These are phyloP conservation scores for Chelidonichthys spinosus DNA, from an alignment of 2,797 vertebrate species.

Conservation along the genomic window DNA sequence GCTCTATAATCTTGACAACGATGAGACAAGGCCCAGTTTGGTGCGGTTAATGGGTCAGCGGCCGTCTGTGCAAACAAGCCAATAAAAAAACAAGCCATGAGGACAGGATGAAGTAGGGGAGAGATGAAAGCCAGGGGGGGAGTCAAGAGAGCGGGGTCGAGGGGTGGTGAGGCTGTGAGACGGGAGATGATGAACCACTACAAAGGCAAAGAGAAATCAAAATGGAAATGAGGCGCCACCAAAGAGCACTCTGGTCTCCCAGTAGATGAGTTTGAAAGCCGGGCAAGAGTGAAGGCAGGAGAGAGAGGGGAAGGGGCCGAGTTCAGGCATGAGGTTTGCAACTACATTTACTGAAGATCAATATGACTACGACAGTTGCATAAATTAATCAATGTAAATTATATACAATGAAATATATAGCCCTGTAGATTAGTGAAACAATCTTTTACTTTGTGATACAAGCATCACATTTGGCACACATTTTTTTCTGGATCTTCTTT, in stretches of 20 bases:
- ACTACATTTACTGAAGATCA: constrained; percentile 11
- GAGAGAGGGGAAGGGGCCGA: constrained; percentile 3
- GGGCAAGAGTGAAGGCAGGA: constrained; percentile 34
- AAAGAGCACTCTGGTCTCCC: constrained; percentile 68
- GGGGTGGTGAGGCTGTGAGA: constrained; percentile 56
- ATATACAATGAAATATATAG: too few species aligned
- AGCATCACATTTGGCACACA: too few species aligned
- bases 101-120: constrained; percentile 60
- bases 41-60: constrained; percentile 67
- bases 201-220: constrained; percentile 80
- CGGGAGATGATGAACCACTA: constrained; percentile 73
- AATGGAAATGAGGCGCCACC: constrained; percentile 80
- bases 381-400: too few species aligned
- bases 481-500: too few species aligned
- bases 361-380: neutral
- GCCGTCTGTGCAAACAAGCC: constrained; percentile 64
- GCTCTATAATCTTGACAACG: constrained; percentile 59
- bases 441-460: too few species aligned
- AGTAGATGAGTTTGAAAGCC: constrained; percentile 67
- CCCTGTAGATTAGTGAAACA: too few species aligned
- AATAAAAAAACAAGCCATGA: constrained; percentile 69
- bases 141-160: constrained; percentile 68
- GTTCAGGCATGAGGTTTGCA: constrained; percentile 16
- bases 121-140: constrained; percentile 70
- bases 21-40: constrained; percentile 47